Evolutionary conservation across 1,140 invertebrate genomes (phyloP).

Genomic region (Radopholus similis): DNA sequence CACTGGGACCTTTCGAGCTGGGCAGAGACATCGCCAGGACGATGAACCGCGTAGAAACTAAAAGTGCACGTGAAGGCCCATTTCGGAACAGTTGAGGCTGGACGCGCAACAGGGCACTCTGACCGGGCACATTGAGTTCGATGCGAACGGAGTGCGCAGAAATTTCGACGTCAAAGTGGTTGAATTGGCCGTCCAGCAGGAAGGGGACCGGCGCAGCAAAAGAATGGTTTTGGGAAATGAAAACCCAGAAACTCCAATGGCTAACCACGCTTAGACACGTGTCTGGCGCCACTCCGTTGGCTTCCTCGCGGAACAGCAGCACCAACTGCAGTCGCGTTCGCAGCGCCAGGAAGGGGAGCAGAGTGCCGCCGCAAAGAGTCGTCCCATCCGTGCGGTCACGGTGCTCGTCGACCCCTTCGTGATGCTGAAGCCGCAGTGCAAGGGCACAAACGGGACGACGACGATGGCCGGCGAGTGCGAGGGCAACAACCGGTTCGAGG

Average conservation of each 20-base stretch:
- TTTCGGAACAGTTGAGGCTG: no score
- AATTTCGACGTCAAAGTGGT: constrained; percentile 57
- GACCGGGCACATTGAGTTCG: constrained; percentile 57
- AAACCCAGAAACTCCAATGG: no score
- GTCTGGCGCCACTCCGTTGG: no score
- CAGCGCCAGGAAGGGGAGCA: no score
- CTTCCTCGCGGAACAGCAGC: no score
- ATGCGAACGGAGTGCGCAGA: constrained; percentile 47
- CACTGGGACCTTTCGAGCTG: constrained; percentile 57
- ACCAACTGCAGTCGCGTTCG: no score
- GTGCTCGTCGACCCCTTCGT: constrained; percentile 50
- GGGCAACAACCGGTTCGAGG: constrained; percentile 60
- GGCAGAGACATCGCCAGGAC: constrained; percentile 45
- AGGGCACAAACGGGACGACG: background rate
- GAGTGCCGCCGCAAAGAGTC: no score
- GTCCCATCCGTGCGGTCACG: constrained; percentile 15
- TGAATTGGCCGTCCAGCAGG: constrained; percentile 38
- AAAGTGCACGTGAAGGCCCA: constrained; percentile 43
- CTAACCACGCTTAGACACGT: no score
- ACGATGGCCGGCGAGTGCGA: constrained; percentile 51
- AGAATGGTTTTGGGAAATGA: no score
- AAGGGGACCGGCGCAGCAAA: constrained; percentile 37
- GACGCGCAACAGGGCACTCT: no score
- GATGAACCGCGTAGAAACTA: constrained; percentile 36
- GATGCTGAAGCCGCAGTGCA: constrained; percentile 54